Conservation (phyloP, 2,797 vertebrate species). For the Malurus leucopterus region DNA sequence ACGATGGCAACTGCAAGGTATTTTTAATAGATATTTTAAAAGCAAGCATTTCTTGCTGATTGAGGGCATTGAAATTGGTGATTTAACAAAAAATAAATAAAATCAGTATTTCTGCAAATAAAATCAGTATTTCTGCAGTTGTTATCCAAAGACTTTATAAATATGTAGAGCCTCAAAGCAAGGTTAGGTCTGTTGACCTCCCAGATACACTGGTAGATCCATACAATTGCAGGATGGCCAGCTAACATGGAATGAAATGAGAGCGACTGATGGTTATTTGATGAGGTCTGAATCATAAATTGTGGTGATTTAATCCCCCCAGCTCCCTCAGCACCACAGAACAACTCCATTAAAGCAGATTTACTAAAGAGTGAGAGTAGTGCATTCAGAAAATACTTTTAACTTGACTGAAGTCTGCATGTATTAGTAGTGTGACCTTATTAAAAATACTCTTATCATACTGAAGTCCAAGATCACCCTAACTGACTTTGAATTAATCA, state of each 20-base stretch:
- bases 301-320: background rate
- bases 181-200: accelerated
- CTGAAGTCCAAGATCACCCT: background rate
- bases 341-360: background rate
- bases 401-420: background rate
- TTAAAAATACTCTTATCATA: background rate
- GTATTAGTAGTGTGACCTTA: background rate
- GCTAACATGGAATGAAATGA: background rate
- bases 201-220: background rate
- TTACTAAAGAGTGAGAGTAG: background rate
- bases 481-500: background rate
- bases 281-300: accelerated
- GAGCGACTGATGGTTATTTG: background rate
- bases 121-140: background rate
- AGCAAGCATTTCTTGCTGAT: background rate
- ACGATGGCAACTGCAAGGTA: background rate
- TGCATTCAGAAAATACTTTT: background rate
- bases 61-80: background rate
- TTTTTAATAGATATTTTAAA: background rate
- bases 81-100: background rate
- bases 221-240: background rate
- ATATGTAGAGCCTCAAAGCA: background rate
- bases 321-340: background rate
- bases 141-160: background rate
- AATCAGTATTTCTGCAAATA: background rate